A percentile compares a stretch with the other conserved stretches of the same genome.
These are phyloP conservation scores for Ictalurus punctatus DNA, from an alignment of 2,113 vertebrate genomes.

Conservation along the genomic window DNA sequence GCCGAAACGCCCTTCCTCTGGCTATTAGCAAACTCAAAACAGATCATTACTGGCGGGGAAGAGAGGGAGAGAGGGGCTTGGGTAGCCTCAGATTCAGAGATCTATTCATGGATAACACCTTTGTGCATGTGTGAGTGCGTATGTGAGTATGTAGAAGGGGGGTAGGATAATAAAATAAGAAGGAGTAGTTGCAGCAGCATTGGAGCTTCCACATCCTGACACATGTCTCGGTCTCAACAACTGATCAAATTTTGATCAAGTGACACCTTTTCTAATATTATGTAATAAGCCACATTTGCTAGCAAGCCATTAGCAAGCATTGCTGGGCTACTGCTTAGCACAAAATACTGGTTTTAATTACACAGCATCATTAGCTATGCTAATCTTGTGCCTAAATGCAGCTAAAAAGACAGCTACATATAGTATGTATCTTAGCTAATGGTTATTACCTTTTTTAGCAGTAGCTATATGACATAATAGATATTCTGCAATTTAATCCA, in stretches of 20 bases:
- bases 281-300: not conserved
- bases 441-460: not conserved
- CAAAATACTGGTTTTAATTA: not conserved
- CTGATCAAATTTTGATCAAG: not conserved
- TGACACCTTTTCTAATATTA: not conserved
- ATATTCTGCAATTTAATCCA: not conserved
- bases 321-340: not conserved
- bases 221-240: not conserved
- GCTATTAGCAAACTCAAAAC: slow-evolving; percentile 73
- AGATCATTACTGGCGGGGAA: slow-evolving; percentile 67
- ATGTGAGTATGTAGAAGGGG: slow-evolving; percentile 24
- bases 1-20: slow-evolving; percentile 64
- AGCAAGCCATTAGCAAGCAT: not conserved
- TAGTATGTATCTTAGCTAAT: not conserved
- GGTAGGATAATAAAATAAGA: slow-evolving; percentile 61
- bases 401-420: not conserved
- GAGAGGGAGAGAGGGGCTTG: not conserved
- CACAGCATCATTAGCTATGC: not conserved
- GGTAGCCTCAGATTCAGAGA: slow-evolving; percentile 55
- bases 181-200: slow-evolving; percentile 59
- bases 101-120: slow-evolving; percentile 73
- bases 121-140: slow-evolving; percentile 61
- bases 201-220: not conserved
- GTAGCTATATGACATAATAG: not conserved
- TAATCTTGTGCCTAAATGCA: not conserved